phyloP scores from a whole-genome alignment of 1,140 invertebrate genomes.

The Drosophila orosa region DNA sequence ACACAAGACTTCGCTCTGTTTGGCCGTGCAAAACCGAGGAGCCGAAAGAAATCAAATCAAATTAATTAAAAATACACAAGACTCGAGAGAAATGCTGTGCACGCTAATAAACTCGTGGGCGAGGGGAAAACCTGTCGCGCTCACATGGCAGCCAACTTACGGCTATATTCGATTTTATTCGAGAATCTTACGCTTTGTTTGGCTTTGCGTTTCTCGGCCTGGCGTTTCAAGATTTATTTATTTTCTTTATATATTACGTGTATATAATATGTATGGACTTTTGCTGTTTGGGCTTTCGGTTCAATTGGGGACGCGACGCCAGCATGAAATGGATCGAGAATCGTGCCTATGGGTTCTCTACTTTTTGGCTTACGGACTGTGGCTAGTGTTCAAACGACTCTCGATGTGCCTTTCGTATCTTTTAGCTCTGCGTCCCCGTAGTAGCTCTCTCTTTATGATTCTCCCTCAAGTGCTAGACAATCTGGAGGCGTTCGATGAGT shows the following conservation, averaged over 20 bases:
- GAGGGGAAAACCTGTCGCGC: conserved; percentile 39
- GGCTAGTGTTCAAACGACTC: conserved; percentile 27
- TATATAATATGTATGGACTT: conserved; percentile 6
- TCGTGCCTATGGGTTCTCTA: conserved; percentile 23
- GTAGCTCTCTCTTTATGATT: conserved; percentile 31
- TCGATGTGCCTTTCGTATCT: conserved; percentile 29
- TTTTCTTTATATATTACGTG: conserved; percentile 20
- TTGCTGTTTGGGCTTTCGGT: conserved; percentile 25
- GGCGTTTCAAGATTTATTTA: conserved; percentile 57
- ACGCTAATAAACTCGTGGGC: conserved; percentile 14
- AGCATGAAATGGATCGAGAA: conserved; percentile 64
- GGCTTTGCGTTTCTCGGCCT: conserved; percentile 30
- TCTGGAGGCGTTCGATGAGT: conserved; percentile 14
- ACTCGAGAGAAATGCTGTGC: conserved; percentile 25
- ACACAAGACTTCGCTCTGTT: conserved; percentile 24
- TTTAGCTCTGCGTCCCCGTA: conserved; percentile 21
- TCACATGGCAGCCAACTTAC: conserved; percentile 49
- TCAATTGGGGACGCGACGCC: conserved; percentile 12
- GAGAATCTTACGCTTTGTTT: conserved; percentile 61
- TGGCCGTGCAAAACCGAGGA: conserved; percentile 26
- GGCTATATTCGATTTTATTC: conserved; percentile 28
- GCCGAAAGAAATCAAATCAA: conserved; percentile 38
- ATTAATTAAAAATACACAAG: conserved; percentile 60
- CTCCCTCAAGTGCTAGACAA: conserved; percentile 45
- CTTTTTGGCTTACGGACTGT: conserved; percentile 69